Evolutionary conservation across 2,888 invertebrate genomes (phyloP), one percentile per base, ranked within the genome.

Genomic region (Tetanocera ferruginea): DNA sequence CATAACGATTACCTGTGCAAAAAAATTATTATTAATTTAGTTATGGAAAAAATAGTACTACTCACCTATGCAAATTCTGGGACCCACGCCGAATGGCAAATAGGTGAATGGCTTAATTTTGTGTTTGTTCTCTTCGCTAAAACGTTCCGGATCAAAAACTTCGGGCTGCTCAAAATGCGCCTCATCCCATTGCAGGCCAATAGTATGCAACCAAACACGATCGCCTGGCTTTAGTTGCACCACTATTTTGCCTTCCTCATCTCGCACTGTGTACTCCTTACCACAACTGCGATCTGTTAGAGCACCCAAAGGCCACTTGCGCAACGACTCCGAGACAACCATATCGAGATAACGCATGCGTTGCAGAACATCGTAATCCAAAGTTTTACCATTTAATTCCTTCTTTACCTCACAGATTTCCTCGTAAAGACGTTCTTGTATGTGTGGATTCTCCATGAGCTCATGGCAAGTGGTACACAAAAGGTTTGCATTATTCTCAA

Each of bases 51-150:
- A 93, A 82, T 90, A 91, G 80, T 92, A 0, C n/a, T 51, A 77
- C 81, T 81, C 78, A 89, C 92, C 93, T 66, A 93, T 92, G 81
- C 93, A 93, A 83, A 90, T 92, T 79, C 93, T 90, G 0, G 93
- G 93, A 8, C 93, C 93, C 0, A 87, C 79, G 8, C 92, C 93
- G 76, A 93, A 93, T 0, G 93, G 92, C 79, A 91, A 81, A 82
- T 91, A 92, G 0, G 89, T 85, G 57, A 89, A 89, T 0, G 89
- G 88, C 57, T 87, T 85, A 8, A 91, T 86, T 4, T 88, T 88
- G 3, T 87, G 84, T 80, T 91, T 92, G 80, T 92, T 92, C 64
- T 92, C 91, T 0, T 91, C 91, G 1, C 89, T 91, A 83, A 93
- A 93, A 3, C 93, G 85, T 83, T 92, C 90, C 14, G 93, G 93